A percentile compares a stretch with the other conserved stretches of the same genome.
phyloP scores from a whole-genome alignment of 1,140 invertebrate genomes.

The Coptotermes formosanus region DNA sequence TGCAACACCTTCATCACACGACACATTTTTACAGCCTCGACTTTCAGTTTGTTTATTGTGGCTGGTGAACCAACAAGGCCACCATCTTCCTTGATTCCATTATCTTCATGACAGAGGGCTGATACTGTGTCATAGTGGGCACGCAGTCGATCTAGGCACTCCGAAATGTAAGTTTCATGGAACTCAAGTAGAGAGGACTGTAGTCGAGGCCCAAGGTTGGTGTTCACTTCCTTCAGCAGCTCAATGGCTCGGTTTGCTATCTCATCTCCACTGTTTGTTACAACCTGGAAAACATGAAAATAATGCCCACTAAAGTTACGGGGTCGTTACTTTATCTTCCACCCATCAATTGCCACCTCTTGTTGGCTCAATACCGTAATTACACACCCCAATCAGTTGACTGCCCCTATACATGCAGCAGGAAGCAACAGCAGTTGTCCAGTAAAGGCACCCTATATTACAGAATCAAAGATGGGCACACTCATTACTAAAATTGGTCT shows the following conservation, averaged over 20 bases:
- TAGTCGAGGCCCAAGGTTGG: slow-evolving; percentile 85
- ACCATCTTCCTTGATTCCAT: slow-evolving; percentile 49
- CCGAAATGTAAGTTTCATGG: slow-evolving; percentile 87
- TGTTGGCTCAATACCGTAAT: no score
- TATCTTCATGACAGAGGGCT: slow-evolving; percentile 58
- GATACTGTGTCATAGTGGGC: slow-evolving; percentile 75
- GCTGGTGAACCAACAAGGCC: slow-evolving; percentile 5
- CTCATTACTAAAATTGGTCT: no score
- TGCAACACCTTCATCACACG: slow-evolving; percentile 91
- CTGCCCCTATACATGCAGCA: no score
- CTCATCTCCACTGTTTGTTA: slow-evolving; percentile 85
- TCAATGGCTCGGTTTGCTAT: slow-evolving; percentile 89
- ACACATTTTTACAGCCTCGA: slow-evolving; percentile 87
- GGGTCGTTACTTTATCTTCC: no score
- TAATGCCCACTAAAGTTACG: background rate
- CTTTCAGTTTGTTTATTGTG: slow-evolving; percentile 44
- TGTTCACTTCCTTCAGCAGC: slow-evolving; percentile 89
- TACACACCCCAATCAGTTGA: no score
- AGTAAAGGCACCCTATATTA: no score
- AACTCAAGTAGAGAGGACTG: slow-evolving; percentile 73
- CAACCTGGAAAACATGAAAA: slow-evolving; percentile 61
- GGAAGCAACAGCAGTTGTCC: no score
- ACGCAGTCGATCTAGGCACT: slow-evolving; percentile 84
- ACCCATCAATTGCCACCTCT: no score
- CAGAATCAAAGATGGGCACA: no score